A percentile compares a stretch with the other conserved stretches of the same genome.
These are phyloP conservation scores for Pogonomyrmex californicus DNA, from an alignment of 1,140 invertebrate genomes.

Conservation along the genomic window DNA sequence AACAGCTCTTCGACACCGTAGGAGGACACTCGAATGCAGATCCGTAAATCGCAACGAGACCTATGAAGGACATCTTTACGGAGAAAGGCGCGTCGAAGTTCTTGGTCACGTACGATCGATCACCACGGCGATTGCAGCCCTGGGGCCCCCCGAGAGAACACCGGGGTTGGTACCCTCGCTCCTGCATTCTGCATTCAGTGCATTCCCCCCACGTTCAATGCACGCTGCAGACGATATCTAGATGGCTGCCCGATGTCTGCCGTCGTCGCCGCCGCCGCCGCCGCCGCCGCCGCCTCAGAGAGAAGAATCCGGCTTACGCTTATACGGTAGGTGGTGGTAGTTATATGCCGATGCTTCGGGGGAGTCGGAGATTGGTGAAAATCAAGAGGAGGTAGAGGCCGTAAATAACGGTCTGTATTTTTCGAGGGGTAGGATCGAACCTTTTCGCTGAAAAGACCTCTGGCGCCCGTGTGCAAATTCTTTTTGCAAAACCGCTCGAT, in stretches of 20 bases:
- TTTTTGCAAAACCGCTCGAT: not conserved
- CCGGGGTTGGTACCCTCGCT: slow-evolving; percentile 79
- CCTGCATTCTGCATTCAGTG: slow-evolving; percentile 72
- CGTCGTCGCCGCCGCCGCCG: slow-evolving; percentile 43
- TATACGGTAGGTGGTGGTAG: slow-evolving; percentile 66
- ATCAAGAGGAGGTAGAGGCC: slow-evolving; percentile 68
- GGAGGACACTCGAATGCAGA: not conserved
- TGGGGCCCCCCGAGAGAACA: slow-evolving; percentile 51
- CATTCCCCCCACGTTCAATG: slow-evolving; percentile 83
- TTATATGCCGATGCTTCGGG: slow-evolving; percentile 48
- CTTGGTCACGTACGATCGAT: slow-evolving; percentile 40
- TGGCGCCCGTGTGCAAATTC: slow-evolving; percentile 18
- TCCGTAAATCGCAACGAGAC: slow-evolving; percentile 2
- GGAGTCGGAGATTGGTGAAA: slow-evolving; percentile 37
- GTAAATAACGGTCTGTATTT: slow-evolving; percentile 79
- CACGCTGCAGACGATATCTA: slow-evolving; percentile 78
- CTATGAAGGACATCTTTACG: not conserved
- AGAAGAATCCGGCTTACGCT: slow-evolving; percentile 77
- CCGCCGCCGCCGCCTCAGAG: slow-evolving; percentile 29
- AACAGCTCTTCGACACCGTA: no score
- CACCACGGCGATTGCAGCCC: slow-evolving; percentile 50
- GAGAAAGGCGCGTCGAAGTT: not conserved
- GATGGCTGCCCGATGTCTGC: slow-evolving; percentile 79
- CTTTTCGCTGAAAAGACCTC: slow-evolving; percentile 53
- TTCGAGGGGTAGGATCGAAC: slow-evolving; percentile 19